Evolutionary conservation across 2,888 invertebrate genomes (phyloP), one percentile per base, ranked within the genome.

Genomic region (Aspidapion aeneum): DNA sequence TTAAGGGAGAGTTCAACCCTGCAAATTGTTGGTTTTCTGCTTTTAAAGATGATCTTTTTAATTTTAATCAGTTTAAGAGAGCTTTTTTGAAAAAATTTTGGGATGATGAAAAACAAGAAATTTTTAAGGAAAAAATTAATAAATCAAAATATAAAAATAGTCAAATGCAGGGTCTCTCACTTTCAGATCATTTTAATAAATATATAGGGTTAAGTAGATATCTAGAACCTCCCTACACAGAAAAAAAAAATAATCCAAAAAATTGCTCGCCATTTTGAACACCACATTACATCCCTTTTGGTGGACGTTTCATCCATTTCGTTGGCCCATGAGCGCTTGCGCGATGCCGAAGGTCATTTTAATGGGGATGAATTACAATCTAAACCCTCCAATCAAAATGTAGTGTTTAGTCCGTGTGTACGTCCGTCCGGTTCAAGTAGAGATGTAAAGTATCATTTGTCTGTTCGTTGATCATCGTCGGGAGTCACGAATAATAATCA

Each of bases 1-100:
- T 60, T 19, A 20, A 60, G 18, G 55, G 60, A 55, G n/a, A n/a
- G n/a, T n/a, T n/a, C n/a, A n/a, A n/a, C n/a, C 9, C 60, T 2
- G 55, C 20, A 18, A 52, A 52, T 3, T 17, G 3, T 9, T 52
- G 54, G 54, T 52, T 17, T 17, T 7, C 3, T 16, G 54, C 54
- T 52, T 52, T 52, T 52, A 7, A 3, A 3, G 18, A 52, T 52
- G 17, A 52, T 18, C 16, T 52, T 52, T 18, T 18, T 18, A 18
- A 17, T 18, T 52, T 7, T 17, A 18, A 52, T 7, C 18, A 52
- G 17, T 52, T 52, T 52, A 52, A 52, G 16, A 52, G 18, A 9
- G 18, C 17, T 7, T 52, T 52, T 52, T 18, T 52, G 16, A 16
- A 7, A 18, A 52, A 52, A 7, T 52, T 7, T 52, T 52, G 54